These are phyloP conservation scores for Urocynchramus pylzowi DNA, from an alignment of 2,113 vertebrate species.

Conservation along the genomic window DNA sequence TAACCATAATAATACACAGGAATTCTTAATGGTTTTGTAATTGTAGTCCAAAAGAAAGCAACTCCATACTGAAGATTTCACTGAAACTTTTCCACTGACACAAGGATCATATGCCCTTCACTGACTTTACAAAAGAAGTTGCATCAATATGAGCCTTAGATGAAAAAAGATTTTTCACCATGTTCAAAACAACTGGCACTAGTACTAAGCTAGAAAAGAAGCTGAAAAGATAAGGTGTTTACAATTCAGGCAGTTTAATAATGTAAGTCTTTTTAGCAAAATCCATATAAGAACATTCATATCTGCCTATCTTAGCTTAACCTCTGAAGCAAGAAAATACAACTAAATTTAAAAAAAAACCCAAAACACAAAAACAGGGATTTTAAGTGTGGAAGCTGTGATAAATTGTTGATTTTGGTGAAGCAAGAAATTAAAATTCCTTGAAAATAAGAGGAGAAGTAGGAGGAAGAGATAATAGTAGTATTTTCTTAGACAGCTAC, in stretches of 20 bases:
- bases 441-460: not conserved
- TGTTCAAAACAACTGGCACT: not conserved
- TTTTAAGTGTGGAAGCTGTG: not conserved
- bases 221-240: not conserved
- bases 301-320: not conserved
- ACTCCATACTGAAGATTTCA: not conserved
- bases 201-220: not conserved
- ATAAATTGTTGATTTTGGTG: not conserved
- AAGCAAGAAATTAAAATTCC: slow-evolving; percentile 8
- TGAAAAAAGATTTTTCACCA: not conserved
- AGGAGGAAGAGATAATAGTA: not conserved
- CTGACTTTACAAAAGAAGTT: not conserved
- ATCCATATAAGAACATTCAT: not conserved
- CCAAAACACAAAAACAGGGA: not conserved
- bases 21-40: not conserved
- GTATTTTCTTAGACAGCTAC: not conserved
- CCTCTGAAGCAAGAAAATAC: not conserved
- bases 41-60: not conserved
- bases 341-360: not conserved
- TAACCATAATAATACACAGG: not conserved
- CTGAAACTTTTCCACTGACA: not conserved
- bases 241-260: not conserved
- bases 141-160: not conserved
- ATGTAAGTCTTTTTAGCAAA: not conserved
- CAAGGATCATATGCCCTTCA: not conserved